These are phyloP conservation scores for Mya arenaria DNA, from an alignment of 1,140 invertebrate species.

Conservation along the genomic window DNA sequence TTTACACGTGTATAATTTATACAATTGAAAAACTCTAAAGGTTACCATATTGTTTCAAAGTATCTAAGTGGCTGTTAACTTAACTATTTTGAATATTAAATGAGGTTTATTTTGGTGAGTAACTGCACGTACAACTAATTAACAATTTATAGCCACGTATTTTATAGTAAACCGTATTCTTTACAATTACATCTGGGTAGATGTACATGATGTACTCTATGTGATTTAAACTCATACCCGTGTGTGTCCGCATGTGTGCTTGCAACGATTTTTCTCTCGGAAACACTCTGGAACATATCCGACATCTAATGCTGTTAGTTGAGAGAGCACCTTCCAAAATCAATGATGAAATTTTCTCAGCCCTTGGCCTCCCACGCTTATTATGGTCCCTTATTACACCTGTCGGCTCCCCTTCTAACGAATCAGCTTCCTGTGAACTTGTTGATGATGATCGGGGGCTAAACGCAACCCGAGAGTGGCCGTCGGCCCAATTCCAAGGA, in stretches of 20 bases:
- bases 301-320: conserved; percentile 88
- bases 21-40: too few relatives aligned
- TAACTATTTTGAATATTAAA: too few relatives aligned
- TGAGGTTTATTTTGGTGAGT: too few relatives aligned
- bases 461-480: conserved; percentile 35
- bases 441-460: conserved; percentile 65
- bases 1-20: too few relatives aligned
- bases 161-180: too few relatives aligned
- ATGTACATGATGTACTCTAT: too few relatives aligned
- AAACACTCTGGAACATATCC: conserved; percentile 89
- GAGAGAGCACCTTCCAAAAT: conserved; percentile 89
- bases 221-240: conserved; percentile 83
- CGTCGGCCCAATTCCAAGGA: conserved; percentile 51
- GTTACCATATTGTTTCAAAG: too few relatives aligned
- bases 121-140: too few relatives aligned
- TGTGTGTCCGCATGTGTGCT: conserved; percentile 91
- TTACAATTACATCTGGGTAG: too few relatives aligned
- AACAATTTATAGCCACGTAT: too few relatives aligned
- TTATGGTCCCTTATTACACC: conserved; percentile 57
- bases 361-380: conserved; percentile 86
- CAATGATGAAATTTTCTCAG: conserved; percentile 87
- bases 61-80: too few relatives aligned
- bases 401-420: conserved; percentile 57
- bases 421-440: conserved; percentile 69
- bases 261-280: conserved; percentile 91